Evolutionary conservation across 2,113 vertebrate species (phyloP), one percentile per base, ranked within the genome.

Genomic region (Mastomys natalensis): DNA sequence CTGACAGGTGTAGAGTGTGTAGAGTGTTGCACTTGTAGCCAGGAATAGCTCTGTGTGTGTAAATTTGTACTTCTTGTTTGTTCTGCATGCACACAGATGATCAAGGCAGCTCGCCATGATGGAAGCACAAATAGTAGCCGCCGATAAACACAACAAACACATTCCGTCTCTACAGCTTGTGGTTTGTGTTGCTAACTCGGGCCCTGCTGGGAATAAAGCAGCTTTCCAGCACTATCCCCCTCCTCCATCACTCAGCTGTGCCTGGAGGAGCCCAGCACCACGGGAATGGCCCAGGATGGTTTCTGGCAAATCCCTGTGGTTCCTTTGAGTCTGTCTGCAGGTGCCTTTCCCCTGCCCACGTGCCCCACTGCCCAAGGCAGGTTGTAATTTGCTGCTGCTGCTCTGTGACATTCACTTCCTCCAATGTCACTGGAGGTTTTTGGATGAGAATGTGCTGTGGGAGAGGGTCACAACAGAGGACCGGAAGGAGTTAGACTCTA

Each of bases 1-100:
- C 1, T 0, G 26, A 21, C 22, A 53, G 85, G 26, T n/a, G 3
- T 5, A 8, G 3, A n/a, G 0, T 9, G 26, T n/a, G 3, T 5
- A 8, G 3, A n/a, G 0, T 9, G 53, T 11, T 12, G 24, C 17
- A 16, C 62, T 13, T 15, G 4, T 15, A 24, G 19, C 40, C 9
- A 3, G 31, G 68, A 29, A 76, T 4, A 26, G 0, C 40, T 58
- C 0, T 21, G 74, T 7, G 16, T 68, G 9, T 55, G 2, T 48
- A 16, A 66, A 26, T 51, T 55, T 31, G 2, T 45, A 87, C 53
- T 15, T 80, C 37, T 2, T 8, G 1, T 80, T 91, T 81, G 2
- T 53, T 21, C 16, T 0, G 34, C 77, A 58, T 17, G 40, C n/a
- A 73, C 66, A 29, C 21, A 40, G 51, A 82, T 22, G 37, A 21